phyloP scores from a whole-genome alignment of 2,888 invertebrate species.

The Agrotis clavis region DNA sequence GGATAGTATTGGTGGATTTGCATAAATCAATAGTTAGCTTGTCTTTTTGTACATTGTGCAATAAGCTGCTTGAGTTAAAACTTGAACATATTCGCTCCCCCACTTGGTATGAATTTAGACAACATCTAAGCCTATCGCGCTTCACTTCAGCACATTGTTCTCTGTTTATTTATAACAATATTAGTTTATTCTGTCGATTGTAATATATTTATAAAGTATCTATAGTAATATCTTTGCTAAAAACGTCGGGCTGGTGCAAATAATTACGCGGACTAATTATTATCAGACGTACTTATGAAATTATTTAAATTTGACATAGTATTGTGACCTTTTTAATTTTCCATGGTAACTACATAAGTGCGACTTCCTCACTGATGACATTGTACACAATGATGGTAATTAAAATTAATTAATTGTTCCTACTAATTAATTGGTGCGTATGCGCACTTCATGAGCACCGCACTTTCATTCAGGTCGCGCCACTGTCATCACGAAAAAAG shows the following conservation, averaged over 20 bases:
- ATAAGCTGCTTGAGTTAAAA: constrained; percentile 83
- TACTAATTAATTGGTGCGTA: constrained; percentile 59
- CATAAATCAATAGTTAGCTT: too few species aligned
- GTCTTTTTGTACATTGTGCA: constrained; percentile 72
- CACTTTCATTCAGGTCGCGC: constrained; percentile 62
- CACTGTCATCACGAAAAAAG: constrained; percentile 55
- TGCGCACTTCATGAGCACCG: constrained; percentile 28
- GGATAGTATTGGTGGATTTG: too few species aligned
- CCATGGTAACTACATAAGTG: constrained; percentile 61
- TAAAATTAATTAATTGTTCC: constrained; percentile 68
- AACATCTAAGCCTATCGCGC: constrained; percentile 80
- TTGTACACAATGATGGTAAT: constrained; percentile 67
- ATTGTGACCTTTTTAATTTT: constrained; percentile 74
- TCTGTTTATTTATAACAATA: constrained; percentile 88
- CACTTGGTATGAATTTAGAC: constrained; percentile 75
- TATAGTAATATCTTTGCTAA: too few species aligned
- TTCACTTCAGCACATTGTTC: constrained; percentile 86
- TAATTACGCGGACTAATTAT: constrained; percentile 10
- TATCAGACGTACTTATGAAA: constrained; percentile 5
- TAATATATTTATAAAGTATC: constrained; percentile 85
- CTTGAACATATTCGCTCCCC: constrained; percentile 77
- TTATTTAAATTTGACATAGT: constrained; percentile 32
- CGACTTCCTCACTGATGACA: constrained; percentile 71
- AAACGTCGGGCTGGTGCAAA: background rate
- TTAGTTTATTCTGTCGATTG: constrained; percentile 80